Conservation (phyloP, 2,797 vertebrate genomes). For the Odontamblyopus lacepedii region DNA sequence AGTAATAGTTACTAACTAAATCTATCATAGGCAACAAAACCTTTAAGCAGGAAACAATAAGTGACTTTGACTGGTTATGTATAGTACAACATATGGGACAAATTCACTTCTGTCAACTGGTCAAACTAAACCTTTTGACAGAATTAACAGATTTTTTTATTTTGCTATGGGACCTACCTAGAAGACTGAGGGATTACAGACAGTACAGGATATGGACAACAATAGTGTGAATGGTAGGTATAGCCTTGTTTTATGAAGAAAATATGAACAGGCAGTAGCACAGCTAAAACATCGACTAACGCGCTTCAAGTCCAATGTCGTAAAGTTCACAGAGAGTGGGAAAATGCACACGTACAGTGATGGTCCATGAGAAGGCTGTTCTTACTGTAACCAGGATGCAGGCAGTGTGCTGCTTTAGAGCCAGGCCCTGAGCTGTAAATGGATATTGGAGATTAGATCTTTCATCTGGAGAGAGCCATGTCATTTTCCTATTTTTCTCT, state of each 20-base stretch:
- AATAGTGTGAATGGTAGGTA: not conserved
- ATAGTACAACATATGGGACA: no score
- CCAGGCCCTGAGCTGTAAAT: constrained; percentile 78
- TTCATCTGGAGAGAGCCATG: constrained; percentile 82
- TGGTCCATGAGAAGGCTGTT: constrained; percentile 43
- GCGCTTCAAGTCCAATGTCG: constrained; percentile 7
- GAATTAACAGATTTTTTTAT: no score
- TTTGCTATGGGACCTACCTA: no score
- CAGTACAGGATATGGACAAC: no score
- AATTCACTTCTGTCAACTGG: no score
- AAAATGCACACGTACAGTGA: constrained; percentile 39
- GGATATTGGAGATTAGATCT: constrained; percentile 85
- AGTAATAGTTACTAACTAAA: no score
- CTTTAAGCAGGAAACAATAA: no score
- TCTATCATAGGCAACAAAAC: no score
- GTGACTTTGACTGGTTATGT: no score
- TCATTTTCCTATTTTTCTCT: constrained; percentile 84
- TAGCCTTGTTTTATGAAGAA: constrained; percentile 34
- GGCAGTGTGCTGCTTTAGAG: constrained; percentile 52
- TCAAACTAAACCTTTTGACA: no score
- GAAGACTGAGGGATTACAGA: no score
- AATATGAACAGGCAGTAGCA: constrained; percentile 41
- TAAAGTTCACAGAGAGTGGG: constrained; percentile 25
- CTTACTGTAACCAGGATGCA: constrained; percentile 59
- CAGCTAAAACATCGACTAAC: constrained; percentile 37